phyloP scores from a whole-genome alignment of 2,797 vertebrate genomes.

The Nyctalus aviator region DNA sequence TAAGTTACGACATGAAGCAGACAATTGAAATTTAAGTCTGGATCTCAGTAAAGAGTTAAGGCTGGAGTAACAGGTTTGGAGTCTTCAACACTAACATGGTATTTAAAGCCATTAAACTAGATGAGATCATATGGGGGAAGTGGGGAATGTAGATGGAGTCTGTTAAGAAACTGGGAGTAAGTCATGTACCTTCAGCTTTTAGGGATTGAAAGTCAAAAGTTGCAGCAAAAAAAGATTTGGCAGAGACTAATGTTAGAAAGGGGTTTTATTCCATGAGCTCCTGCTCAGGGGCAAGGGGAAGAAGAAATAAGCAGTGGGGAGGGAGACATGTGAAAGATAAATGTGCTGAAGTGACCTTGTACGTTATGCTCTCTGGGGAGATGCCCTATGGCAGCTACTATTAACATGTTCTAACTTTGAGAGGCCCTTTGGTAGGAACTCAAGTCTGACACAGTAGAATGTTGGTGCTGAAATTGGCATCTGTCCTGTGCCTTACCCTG shows the following conservation, averaged over 20 bases:
- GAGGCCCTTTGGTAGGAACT: background rate
- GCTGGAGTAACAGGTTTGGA: constrained; percentile 71
- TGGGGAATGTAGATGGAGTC: background rate
- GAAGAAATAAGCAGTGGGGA: background rate
- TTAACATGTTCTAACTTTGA: background rate
- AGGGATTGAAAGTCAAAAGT: background rate
- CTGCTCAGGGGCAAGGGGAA: background rate
- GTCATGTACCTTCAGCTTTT: background rate
- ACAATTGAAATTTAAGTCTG: constrained; percentile 50
- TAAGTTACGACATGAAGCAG: constrained; percentile 44
- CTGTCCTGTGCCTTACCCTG: background rate
- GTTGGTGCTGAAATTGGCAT: background rate
- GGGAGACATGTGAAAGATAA: background rate
- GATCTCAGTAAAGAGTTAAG: background rate
- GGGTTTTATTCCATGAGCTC: background rate
- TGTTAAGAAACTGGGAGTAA: background rate
- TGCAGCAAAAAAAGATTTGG: background rate
- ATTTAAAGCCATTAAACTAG: constrained; percentile 64
- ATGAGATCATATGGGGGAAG: constrained; percentile 66
- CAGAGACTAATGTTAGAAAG: background rate
- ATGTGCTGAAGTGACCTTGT: background rate
- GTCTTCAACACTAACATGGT: constrained; percentile 19
- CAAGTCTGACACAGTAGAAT: background rate
- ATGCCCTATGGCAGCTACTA: background rate
- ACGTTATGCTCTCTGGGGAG: background rate